These are phyloP conservation scores for Stegodyphus dumicola DNA, from an alignment of 1,140 invertebrate species.

Conservation along the genomic window DNA sequence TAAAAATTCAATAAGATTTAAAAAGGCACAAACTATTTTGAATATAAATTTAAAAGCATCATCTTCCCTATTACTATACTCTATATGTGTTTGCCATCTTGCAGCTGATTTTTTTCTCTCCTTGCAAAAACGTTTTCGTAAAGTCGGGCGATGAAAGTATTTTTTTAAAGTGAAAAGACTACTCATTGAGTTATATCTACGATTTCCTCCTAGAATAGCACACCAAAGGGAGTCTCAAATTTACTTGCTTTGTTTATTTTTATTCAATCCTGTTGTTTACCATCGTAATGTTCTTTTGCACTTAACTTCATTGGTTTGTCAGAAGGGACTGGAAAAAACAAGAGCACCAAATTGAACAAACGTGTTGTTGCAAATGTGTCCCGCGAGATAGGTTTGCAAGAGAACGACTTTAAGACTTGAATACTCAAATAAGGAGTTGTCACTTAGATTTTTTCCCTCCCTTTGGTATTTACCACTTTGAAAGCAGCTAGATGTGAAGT, in stretches of 20 bases:
- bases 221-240: not conserved
- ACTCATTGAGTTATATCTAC: not conserved
- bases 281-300: constrained; percentile 38
- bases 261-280: not conserved
- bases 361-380: constrained; percentile 26
- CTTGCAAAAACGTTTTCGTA: too few species aligned
- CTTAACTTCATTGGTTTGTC: constrained; percentile 29
- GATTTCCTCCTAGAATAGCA: not conserved
- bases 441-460: not conserved
- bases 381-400: constrained; percentile 6
- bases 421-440: not conserved
- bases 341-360: constrained; percentile 17
- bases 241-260: not conserved
- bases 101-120: too few species aligned
- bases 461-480: not conserved
- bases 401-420: not conserved
- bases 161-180: too few species aligned
- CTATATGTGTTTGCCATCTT: too few species aligned
- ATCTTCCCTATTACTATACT: too few species aligned
- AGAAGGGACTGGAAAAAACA: constrained; percentile 25
- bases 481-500: too few species aligned
- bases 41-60: too few species aligned
- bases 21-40: too few species aligned
- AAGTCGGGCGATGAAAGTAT: too few species aligned
- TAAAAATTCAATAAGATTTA: too few species aligned